Conservation (phyloP, 2,797 vertebrate genomes). For the Xerus rutilus region DNA sequence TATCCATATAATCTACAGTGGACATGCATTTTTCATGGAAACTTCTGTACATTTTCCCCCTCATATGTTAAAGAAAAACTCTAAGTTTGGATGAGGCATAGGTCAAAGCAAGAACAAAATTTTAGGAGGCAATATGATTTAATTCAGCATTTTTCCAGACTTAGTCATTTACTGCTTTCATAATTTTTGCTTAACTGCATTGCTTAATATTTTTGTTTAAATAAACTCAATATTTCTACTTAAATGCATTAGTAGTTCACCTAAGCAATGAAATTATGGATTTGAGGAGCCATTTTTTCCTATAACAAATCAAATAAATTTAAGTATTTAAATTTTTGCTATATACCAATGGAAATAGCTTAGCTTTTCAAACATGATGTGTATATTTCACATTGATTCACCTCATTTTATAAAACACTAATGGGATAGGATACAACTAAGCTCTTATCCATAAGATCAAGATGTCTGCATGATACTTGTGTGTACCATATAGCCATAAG, state of each 20-base stretch:
- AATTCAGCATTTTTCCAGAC: not conserved
- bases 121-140: not conserved
- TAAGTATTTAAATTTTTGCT: not conserved
- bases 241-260: not conserved
- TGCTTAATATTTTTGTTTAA: slow-evolving; percentile 41
- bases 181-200: not conserved
- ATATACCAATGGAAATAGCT: not conserved
- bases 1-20: not conserved
- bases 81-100: not conserved
- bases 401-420: not conserved
- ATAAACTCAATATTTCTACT: not conserved
- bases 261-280: not conserved
- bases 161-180: not conserved
- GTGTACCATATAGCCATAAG: accelerated
- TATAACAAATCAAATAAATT: not conserved
- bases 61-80: not conserved
- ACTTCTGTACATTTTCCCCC: not conserved
- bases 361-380: not conserved
- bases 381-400: not conserved
- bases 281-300: not conserved
- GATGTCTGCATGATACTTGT: not conserved
- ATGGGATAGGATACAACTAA: not conserved
- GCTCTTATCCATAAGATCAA: not conserved
- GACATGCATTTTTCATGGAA: not conserved
- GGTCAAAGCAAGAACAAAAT: not conserved